Percentiles rank a stretch among this genome's conserved stretches.
Evolutionary conservation across 2,797 vertebrate species (phyloP).

Genomic region (Australoheros facetus): DNA sequence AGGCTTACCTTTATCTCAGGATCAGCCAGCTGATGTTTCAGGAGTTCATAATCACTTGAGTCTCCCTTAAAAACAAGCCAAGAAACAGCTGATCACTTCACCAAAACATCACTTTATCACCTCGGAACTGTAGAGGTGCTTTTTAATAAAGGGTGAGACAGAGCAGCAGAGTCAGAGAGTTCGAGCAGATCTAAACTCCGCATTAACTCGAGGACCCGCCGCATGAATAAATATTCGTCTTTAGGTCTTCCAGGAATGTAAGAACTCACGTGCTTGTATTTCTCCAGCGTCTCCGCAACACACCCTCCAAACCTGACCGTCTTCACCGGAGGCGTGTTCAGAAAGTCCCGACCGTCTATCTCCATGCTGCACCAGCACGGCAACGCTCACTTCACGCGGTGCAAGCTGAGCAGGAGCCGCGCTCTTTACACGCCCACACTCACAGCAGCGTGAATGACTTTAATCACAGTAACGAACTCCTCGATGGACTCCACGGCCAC

Average conservation of each 20-base stretch:
- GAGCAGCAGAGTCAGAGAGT: neutral
- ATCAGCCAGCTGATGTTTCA: constrained; percentile 91
- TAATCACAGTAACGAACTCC: neutral
- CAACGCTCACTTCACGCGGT: neutral
- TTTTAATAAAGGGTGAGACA: neutral
- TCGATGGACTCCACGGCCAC: no score
- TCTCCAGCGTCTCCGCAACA: constrained; percentile 85
- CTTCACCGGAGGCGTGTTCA: constrained; percentile 87
- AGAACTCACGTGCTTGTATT: constrained; percentile 83
- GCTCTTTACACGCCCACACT: accelerated
- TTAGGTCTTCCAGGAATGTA: no score
- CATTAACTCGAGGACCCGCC: no score
- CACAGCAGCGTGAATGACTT: accelerated
- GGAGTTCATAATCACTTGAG: constrained; percentile 86
- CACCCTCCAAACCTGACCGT: constrained; percentile 91
- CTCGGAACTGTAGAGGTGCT: neutral
- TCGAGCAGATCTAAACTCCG: accelerated
- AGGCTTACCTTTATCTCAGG: constrained; percentile 91
- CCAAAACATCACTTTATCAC: neutral
- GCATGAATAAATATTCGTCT: no score
- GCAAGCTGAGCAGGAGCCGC: accelerated
- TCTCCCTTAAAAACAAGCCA: constrained; percentile 82
- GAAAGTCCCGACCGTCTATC: constrained; percentile 79
- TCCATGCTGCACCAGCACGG: constrained; percentile 70
- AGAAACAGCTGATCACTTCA: neutral